Conservation (phyloP, 2,888 invertebrate genomes). For the Pandemis cinnamomeana region DNA sequence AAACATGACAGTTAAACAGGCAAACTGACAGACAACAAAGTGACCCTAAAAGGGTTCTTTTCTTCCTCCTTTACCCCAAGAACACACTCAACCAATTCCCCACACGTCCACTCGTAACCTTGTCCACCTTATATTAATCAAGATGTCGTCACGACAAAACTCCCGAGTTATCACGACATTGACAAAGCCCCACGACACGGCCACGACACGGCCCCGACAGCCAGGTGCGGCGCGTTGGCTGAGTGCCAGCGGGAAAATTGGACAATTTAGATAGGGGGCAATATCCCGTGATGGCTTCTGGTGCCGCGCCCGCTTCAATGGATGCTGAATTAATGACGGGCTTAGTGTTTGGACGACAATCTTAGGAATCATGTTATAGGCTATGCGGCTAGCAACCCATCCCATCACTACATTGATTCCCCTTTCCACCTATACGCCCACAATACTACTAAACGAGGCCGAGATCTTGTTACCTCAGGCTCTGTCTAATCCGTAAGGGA, state of each 20-base stretch:
- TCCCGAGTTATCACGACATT: background rate
- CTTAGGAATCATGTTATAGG: too few species aligned
- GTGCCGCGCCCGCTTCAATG: background rate
- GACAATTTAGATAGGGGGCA: conserved; percentile 38
- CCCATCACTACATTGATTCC: too few species aligned
- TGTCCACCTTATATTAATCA: background rate
- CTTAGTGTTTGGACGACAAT: background rate
- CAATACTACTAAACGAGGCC: too few species aligned
- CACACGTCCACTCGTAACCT: background rate
- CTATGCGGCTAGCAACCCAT: too few species aligned
- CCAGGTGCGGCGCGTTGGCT: conserved; percentile 33
- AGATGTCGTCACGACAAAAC: background rate
- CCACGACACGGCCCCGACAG: conserved; percentile 19
- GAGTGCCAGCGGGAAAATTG: conserved; percentile 37
- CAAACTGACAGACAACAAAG: too few species aligned
- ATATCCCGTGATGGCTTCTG: conserved; percentile 30
- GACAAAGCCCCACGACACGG: conserved; percentile 21
- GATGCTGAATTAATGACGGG: conserved; percentile 22
- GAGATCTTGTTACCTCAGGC: too few species aligned
- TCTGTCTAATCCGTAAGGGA: too few species aligned
- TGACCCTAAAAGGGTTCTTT: too few species aligned
- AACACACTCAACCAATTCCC: background rate
- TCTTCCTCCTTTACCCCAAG: background rate
- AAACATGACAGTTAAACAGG: too few species aligned
- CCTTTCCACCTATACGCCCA: too few species aligned